Percentiles rank a stretch among this genome's conserved stretches.
These are phyloP conservation scores for Galago senegalensis DNA, from an alignment of 2,797 vertebrate genomes.

Conservation along the genomic window DNA sequence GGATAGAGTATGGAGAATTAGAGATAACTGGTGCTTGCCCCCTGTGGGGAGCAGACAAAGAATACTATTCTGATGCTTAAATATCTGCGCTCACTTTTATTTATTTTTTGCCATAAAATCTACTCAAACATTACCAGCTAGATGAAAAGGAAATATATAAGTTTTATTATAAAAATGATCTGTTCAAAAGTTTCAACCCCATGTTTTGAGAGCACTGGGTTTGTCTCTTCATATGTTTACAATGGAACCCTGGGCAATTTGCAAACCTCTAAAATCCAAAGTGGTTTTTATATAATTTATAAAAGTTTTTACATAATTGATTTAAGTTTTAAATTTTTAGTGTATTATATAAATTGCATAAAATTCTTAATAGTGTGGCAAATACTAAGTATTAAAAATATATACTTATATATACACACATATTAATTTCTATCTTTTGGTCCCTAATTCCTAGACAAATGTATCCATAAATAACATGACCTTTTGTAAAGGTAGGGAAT, in stretches of 20 bases:
- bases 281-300: neutral
- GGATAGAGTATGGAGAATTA: conserved; percentile 28
- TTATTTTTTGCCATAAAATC: neutral
- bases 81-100: neutral
- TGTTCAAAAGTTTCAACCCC: neutral
- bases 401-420: too few species aligned
- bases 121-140: neutral
- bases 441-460: conserved; percentile 12
- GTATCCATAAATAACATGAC: neutral
- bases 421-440: neutral
- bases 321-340: neutral
- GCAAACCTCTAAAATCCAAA: neutral
- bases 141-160: neutral
- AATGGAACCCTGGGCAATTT: neutral
- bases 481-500: neutral
- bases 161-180: conserved; percentile 1
- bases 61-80: conserved; percentile 18
- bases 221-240: neutral
- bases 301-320: neutral
- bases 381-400: neutral
- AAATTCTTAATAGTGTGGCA: neutral
- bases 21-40: conserved; percentile 31
- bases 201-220: neutral
- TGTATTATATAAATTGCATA: neutral
- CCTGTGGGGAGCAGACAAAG: conserved; percentile 9